Evolutionary conservation across 2,797 vertebrate genomes (phyloP), one percentile per base, ranked within the genome.

Genomic region (Tadarida brasiliensis): DNA sequence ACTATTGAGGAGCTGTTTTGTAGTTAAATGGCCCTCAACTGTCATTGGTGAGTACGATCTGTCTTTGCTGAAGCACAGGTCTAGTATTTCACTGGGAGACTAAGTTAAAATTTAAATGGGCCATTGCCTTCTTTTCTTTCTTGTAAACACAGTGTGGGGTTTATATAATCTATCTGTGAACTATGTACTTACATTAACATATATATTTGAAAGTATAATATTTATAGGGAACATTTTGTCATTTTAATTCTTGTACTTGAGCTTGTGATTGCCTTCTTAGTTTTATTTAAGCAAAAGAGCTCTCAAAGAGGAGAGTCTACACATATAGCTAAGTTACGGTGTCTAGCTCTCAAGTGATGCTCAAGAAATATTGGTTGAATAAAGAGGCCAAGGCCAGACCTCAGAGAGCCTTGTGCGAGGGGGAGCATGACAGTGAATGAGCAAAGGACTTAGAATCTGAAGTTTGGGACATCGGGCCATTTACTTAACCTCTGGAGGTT

Each of bases 161-260:
- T 90, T 92, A 84, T 70, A 44, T 78, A 87, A 78, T 89, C 16
- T 68, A 67, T 81, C n/a, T 84, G 1, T 95, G 44, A 63, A 81
- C n/a, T 82, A 1, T 85, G 51, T 56, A 59, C 11, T 76, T 82
- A 22, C n/a, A 57, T 86, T 63, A 92, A 33, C 16, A 82, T 7
- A 49, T 73, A 16, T 74, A 76, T 92, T 47, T 94, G 24, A 91
- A 88, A 92, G 35, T 73, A 76, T n/a, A 74, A 39, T 77, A 65
- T 67, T 76, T 76, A 73, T 67, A 78, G 49, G 47, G 81, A 81
- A 8, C 44, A 19, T 56, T 61, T 87, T 91, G n/a, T 80, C 51
- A 61, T 85, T 90, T 28, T 90, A 2, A 17, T 91, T 77, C 12
- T 90, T 92, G 19, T 22, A 73, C 61, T 76, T 86, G 8, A 96